These are phyloP conservation scores for Acromyrmex charruanus DNA, from an alignment of 1,140 invertebrate genomes.

Conservation along the genomic window DNA sequence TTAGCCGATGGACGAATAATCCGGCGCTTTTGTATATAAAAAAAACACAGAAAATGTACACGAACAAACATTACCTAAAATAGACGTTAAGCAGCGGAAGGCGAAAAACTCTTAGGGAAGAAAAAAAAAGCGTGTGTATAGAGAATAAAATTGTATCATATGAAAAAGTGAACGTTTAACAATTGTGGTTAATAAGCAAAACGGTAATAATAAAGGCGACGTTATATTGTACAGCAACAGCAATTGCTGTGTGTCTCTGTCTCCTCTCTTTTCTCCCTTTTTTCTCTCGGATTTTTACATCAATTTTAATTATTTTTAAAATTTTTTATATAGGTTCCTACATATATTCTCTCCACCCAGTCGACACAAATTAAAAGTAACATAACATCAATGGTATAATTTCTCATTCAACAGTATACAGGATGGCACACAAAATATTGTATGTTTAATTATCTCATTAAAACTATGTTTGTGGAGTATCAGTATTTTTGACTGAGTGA, in stretches of 20 bases:
- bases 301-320: neutral
- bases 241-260: neutral
- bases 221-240: slow-evolving; percentile 82
- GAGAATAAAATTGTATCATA: slow-evolving; percentile 81
- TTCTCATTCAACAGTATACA: too few species aligned
- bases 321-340: neutral
- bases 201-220: slow-evolving; percentile 83
- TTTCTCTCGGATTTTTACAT: neutral
- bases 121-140: slow-evolving; percentile 77
- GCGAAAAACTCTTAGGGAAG: slow-evolving; percentile 32
- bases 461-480: too few species aligned
- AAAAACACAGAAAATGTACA: slow-evolving; percentile 68
- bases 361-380: too few species aligned
- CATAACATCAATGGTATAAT: too few species aligned
- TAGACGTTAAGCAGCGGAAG: slow-evolving; percentile 70
- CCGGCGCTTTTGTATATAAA: slow-evolving; percentile 75
- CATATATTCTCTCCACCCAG: too few species aligned
- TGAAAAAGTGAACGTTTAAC: slow-evolving; percentile 76
- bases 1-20: slow-evolving; percentile 77
- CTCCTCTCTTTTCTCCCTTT: neutral
- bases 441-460: too few species aligned
- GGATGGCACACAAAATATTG: too few species aligned
- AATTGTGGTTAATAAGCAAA: slow-evolving; percentile 81
- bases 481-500: too few species aligned
- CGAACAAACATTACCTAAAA: slow-evolving; percentile 66